Evolutionary conservation across 2,888 invertebrate species (phyloP).

Genomic region (Catocala sponsa): DNA sequence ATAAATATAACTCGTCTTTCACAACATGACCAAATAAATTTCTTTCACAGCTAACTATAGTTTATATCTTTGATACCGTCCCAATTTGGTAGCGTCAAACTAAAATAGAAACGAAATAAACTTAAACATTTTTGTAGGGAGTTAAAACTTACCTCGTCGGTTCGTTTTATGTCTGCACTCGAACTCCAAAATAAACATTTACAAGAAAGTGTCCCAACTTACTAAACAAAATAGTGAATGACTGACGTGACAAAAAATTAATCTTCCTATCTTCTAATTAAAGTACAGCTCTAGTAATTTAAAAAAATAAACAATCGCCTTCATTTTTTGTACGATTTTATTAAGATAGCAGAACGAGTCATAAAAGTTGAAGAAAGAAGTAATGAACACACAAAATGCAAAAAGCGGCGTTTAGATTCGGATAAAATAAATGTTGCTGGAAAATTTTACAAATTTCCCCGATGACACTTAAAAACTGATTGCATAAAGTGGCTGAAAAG

Average conservation of each 20-base stretch:
- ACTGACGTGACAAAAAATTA: constrained; percentile 11
- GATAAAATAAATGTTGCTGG: not conserved
- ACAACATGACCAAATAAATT: not conserved
- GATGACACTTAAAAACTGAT: constrained; percentile 37
- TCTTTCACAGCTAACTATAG: constrained; percentile 1
- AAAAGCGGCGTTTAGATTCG: constrained; percentile 12
- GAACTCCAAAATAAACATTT: constrained; percentile 54
- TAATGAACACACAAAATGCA: constrained; percentile 30
- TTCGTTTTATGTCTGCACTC: constrained; percentile 23
- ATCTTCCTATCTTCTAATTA: constrained; percentile 10
- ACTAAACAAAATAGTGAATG: constrained; percentile 42
- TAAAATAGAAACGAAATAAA: constrained; percentile 31
- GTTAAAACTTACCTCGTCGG: constrained; percentile 30
- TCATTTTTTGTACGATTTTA: not conserved
- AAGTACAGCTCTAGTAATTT: constrained; percentile 1
- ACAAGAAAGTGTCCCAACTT: constrained; percentile 56
- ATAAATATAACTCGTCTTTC: not conserved
- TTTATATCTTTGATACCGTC: constrained; percentile 10
- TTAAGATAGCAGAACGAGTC: constrained; percentile 19
- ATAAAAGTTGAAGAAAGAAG: constrained; percentile 28
- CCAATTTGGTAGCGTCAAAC: constrained; percentile 20
- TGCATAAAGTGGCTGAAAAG: constrained; percentile 41
- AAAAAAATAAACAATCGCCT: constrained; percentile 25
- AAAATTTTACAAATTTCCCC: constrained; percentile 31
- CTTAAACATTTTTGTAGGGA: constrained; percentile 26